Evolutionary conservation across 1,140 invertebrate genomes (phyloP).

Genomic region (Zaprionus nigranus): DNA sequence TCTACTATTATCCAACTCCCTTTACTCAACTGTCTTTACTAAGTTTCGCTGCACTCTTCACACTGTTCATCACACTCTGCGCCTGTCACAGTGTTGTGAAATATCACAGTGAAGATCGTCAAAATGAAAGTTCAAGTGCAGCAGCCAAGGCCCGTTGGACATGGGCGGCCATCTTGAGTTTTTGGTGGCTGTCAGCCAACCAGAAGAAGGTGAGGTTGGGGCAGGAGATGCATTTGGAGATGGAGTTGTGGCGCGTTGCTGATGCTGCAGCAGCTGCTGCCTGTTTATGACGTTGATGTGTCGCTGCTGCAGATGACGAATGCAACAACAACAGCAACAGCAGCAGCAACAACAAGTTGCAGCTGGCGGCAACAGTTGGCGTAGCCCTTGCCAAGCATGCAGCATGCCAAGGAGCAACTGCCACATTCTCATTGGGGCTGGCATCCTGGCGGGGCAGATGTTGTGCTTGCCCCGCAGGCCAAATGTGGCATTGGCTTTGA

Average conservation of each 20-base stretch:
- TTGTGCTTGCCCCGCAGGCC: conserved; percentile 18
- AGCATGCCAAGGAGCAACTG: conserved; percentile 31
- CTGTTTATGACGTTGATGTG: conserved; percentile 72
- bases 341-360: conserved; percentile 70
- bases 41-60: neutral
- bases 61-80: neutral
- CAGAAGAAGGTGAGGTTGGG: conserved; percentile 57
- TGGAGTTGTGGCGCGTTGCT: conserved; percentile 21
- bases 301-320: conserved; percentile 56
- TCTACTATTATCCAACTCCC: neutral
- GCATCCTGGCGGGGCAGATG: conserved; percentile 5
- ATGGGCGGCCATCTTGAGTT: conserved; percentile 73
- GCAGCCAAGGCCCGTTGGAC: conserved; percentile 44
- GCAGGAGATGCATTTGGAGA: conserved; percentile 20
- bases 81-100: neutral
- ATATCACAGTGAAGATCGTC: conserved; percentile 33
- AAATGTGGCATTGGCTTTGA: conserved; percentile 42
- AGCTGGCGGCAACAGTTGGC: conserved; percentile 69
- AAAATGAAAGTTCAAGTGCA: conserved; percentile 69
- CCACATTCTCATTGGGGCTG: conserved; percentile 48
- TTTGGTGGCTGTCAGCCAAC: conserved; percentile 63
- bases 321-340: conserved; percentile 13
- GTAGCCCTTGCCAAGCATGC: conserved; percentile 9
- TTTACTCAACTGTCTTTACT: neutral
- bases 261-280: conserved; percentile 34